Base-by-base conservation (phyloP, 2,113 vertebrate genomes). In the Pycnonotus jocosus region DNA sequence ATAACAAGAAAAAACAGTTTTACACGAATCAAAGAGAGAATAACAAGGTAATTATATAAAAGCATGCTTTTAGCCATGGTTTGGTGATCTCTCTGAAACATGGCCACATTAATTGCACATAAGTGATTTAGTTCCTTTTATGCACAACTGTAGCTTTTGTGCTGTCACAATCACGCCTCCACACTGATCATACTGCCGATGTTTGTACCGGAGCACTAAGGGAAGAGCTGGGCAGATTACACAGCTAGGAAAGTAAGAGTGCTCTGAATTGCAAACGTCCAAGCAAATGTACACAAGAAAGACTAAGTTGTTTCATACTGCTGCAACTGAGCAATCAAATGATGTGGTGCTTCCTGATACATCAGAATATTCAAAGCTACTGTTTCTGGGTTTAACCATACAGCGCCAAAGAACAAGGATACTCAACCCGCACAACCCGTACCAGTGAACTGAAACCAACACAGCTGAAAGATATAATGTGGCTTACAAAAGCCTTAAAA, bases 61-160 rank as follows among this genome's bases (percentile, higher is more conserved):
- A 89, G 30, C 1, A 0, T 87, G 54, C 58, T 88, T 90, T 93
- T 82, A 91, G 89, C 61, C 38, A 51, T 30, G 84, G 70, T 65
- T 85, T 91, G 87, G 58, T 77, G 78, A 88, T 69, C 53, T 62
- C 47, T 66, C 54, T 65, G 81, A 85, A 85, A 50, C 58, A 27
- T 1, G 33, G 62, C 62, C 81, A 50, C 0, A 1, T 47, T 95
- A 95, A 94, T 66, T 85, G 84, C 33, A 10, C 14, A 1, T 70
- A 88, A 95, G 81, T 82, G 92, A 93, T 80, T 81, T 38, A n/a
- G 66, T 62, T 94, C 84, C 84, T 90, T 92, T 92, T 38, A 91
- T 44, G 77, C 72, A 74, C 69, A 74, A 11, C 15, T 60, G 86
- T 27, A 84, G 91, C 86, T 87, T 91, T 93, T 84, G 86, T 58